Conservation (phyloP, 1,140 invertebrate species). For the Drosophila parabipectinata region DNA sequence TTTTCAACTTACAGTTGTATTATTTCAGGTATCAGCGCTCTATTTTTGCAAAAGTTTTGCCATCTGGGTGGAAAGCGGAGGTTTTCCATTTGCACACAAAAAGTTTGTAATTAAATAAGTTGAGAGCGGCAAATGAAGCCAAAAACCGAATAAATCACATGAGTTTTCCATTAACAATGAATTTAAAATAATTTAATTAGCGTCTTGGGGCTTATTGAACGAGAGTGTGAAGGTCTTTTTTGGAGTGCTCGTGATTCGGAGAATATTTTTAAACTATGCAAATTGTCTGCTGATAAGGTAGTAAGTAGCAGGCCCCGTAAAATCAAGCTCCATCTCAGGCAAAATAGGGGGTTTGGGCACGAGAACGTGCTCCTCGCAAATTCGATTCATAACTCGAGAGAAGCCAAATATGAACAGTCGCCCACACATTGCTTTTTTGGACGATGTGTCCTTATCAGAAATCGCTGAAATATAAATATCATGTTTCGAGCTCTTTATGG, state of each 20-base stretch:
- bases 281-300: constrained; percentile 69
- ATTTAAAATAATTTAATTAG: constrained; percentile 34
- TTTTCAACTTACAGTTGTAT: constrained; percentile 17
- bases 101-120: constrained; percentile 51
- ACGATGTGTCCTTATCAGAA: background rate
- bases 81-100: constrained; percentile 25
- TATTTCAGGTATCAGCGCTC: constrained; percentile 4
- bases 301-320: background rate
- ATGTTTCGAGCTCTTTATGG: background rate
- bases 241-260: constrained; percentile 4
- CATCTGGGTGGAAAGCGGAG: constrained; percentile 16
- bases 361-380: constrained; percentile 52
- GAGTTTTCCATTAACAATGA: constrained; percentile 32
- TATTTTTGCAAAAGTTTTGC: constrained; percentile 26
- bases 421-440: constrained; percentile 18
- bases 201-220: constrained; percentile 9
- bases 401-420: constrained; percentile 56
- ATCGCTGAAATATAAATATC: background rate
- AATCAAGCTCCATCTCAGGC: constrained; percentile 48
- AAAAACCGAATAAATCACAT: constrained; percentile 12
- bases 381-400: constrained; percentile 57
- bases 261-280: constrained; percentile 56
- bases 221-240: constrained; percentile 1
- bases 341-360: constrained; percentile 19
- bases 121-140: constrained; percentile 9